Conservation (phyloP, 2,888 invertebrate species). For the Ennomos erosarius region DNA sequence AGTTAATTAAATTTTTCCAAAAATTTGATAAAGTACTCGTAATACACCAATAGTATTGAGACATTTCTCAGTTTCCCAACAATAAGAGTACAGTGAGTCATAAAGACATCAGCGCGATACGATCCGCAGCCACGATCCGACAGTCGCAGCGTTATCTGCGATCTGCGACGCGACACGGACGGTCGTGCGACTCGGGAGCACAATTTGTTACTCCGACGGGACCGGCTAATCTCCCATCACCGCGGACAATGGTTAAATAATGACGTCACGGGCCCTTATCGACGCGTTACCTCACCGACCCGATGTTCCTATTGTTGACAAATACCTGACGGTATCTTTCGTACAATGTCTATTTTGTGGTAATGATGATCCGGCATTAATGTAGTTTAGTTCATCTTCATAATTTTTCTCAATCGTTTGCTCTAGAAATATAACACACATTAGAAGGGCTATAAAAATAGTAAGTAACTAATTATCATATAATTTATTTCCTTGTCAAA, state of each 20-base stretch:
- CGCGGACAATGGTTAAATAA: constrained; percentile 20
- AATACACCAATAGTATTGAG: no score
- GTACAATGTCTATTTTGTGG: constrained; percentile 11
- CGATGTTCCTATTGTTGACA: constrained; percentile 3
- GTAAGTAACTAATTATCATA: no score
- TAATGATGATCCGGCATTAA: not conserved
- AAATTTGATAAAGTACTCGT: no score
- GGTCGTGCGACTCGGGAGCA: not conserved
- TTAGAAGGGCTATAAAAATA: no score
- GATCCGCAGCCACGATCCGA: constrained; percentile 10
- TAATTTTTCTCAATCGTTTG: no score
- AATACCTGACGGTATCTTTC: constrained; percentile 19
- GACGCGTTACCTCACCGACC: constrained; percentile 3
- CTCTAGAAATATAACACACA: no score
- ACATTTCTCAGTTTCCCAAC: no score
- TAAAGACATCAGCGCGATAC: constrained; percentile 13
- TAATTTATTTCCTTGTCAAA: no score
- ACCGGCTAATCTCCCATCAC: constrained; percentile 20
- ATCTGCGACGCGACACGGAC: constrained; percentile 1
- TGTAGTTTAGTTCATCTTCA: not conserved
- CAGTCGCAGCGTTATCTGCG: constrained; percentile 6
- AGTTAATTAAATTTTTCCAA: no score
- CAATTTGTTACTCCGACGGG: constrained; percentile 19
- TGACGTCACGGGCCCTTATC: constrained; percentile 15
- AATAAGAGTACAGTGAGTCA: constrained; percentile 1